Base-by-base conservation (phyloP, 2,113 vertebrate species). In the Crotophaga sulcirostris region DNA sequence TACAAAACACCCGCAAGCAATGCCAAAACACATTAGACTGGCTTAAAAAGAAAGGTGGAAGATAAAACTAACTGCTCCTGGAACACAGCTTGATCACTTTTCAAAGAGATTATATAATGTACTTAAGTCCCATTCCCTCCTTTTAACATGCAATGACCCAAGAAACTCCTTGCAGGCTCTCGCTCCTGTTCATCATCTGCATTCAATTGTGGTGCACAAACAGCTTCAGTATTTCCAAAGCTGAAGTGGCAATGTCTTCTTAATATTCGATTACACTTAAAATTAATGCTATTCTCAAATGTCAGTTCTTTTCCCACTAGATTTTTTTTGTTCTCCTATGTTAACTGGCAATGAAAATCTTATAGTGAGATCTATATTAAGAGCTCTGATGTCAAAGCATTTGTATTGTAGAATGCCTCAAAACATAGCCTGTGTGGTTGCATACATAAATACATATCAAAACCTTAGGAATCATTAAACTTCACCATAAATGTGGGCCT, bases 1-100 rank as follows among this genome's bases (percentile, higher is more conserved):
- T n/a, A 60, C 51, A 91, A 87, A 74, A 85, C 38, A 83, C 20
- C 74, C 4, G 1, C 78, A 75, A 87, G 74, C 78, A 70, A 79
- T 67, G 70, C 82, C 82, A 63, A 59, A 82, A 70, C 21, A 47
- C 23, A n/a, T 78, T 20, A 59, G 34, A 59, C 13, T 70, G 64
- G 49, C 29, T 93, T 84, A 55, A 81, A 77, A 63, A 0, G 14
- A 81, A 83, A 51, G 31, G 80, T 6, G 2, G 51, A 78, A 63
- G 56, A 81, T 51, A 91, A 64, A 94, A 59, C 38, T 55, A 92
- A 77, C 58, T 31, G 75, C 54, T 96, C 89, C 11, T 60, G 56
- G 58, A 79, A 91, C 44, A 87, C 49, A 85, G 84, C 60, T 52
- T 93, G 69, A 87, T 51, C 56, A n/a, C 56, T 95, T 91, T 87